Evolutionary conservation across 1,140 invertebrate species (phyloP), one percentile per base, ranked within the genome.

Genomic region (Cydia splendana): DNA sequence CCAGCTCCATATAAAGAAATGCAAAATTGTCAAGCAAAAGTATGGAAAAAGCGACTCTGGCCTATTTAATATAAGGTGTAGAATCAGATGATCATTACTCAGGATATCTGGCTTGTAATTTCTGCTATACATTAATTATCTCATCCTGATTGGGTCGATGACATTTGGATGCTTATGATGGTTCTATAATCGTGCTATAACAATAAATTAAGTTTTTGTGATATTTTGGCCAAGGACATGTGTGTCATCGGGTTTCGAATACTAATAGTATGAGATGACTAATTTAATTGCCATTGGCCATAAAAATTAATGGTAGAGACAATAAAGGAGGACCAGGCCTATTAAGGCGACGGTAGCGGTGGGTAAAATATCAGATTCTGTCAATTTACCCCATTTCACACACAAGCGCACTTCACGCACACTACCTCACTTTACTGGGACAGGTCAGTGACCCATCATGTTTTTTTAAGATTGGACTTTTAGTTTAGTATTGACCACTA

Each of bases 71-170:
- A 62, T 12, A 62, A 62, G 57, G 57, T 24, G 18, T 0, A 62
- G 20, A 62, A 62, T 62, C 57, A 20, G 24, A 12, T 62, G 20
- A 20, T 62, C 6, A 18, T 57, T 18, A 57, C 53, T 57, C 57
- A 62, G 57, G 57, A 62, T 24, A 18, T 18, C 53, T 18, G n/a
- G n/a, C n/a, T 57, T 6, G 53, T n/a, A 18, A 57, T 57, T 57
- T n/a, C n/a, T 57, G 53, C 53, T 57, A 13, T 62, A 62, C 9
- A 62, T 62, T 71, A 18, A 71, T 71, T 38, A 38, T 71, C 34
- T 71, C 67, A 42, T 71, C 67, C 67, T 71, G 67, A 71, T 71
- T 71, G 24, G 67, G 67, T 71, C 67, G 34, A 71, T 38, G 67
- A 45, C 67, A 71, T 71, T 71, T 38, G 28, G 30, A 34, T n/a